A percentile compares a stretch with the other conserved stretches of the same genome.
These are phyloP conservation scores for Cyrtonyx montezumae DNA, from an alignment of 2,113 vertebrate genomes.

Conservation along the genomic window DNA sequence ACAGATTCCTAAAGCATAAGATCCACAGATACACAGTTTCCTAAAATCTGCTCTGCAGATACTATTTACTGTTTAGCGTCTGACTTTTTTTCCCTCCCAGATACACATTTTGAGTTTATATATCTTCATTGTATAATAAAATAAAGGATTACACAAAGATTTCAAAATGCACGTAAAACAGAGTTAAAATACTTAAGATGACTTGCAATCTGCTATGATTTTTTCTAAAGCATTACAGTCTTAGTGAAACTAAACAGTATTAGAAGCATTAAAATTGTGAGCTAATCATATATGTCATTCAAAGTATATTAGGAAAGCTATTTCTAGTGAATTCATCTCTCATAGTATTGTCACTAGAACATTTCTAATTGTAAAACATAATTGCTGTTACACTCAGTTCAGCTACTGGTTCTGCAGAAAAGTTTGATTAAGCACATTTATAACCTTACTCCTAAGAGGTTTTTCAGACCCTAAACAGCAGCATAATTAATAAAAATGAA, in stretches of 20 bases:
- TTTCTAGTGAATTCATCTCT: not conserved
- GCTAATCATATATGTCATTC: not conserved
- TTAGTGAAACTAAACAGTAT: not conserved
- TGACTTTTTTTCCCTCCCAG: not conserved
- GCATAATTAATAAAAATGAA: not conserved
- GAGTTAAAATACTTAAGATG: not conserved
- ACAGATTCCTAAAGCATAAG: not conserved
- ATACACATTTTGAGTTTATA: not conserved
- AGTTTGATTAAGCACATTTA: not conserved
- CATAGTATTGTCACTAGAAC: not conserved
- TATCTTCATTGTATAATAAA: accelerated
- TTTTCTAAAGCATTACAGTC: not conserved
- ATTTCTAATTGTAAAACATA: not conserved
- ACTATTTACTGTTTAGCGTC: not conserved
- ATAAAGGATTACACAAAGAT: not conserved
- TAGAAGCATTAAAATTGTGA: not conserved
- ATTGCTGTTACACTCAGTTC: not conserved
- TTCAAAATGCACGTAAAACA: accelerated
- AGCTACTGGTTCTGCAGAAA: not conserved
- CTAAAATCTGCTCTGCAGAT: not conserved
- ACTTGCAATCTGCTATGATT: not conserved
- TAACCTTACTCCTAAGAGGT: not conserved
- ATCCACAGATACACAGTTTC: not conserved
- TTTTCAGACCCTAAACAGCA: not conserved
- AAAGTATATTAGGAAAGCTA: not conserved